phyloP scores from a whole-genome alignment of 2,888 invertebrate species.

The Ametastegia equiseti region DNA sequence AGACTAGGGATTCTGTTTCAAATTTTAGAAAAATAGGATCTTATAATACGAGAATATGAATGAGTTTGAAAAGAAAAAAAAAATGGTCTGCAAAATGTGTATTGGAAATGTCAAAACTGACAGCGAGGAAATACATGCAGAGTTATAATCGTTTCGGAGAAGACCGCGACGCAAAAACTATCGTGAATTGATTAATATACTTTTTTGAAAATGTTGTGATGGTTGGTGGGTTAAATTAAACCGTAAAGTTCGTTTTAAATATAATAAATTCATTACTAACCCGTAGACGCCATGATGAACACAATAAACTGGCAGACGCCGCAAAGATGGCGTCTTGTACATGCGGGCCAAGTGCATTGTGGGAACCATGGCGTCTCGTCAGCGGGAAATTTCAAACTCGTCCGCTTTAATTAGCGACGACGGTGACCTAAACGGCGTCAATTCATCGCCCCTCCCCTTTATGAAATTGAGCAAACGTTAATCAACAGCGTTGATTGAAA shows the following conservation, averaged over 20 bases:
- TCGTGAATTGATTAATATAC: neutral
- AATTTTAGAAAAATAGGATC: too few relatives aligned
- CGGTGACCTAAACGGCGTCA: neutral
- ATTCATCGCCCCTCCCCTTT: too few relatives aligned
- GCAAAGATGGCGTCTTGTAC: slow-evolving; percentile 59
- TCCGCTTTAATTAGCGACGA: neutral
- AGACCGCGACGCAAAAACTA: neutral
- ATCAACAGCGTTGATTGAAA: neutral
- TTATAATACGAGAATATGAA: slow-evolving; percentile 14
- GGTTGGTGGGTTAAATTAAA: slow-evolving; percentile 9
- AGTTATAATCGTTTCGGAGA: neutral
- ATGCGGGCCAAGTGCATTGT: slow-evolving; percentile 20
- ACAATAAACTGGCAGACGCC: slow-evolving; percentile 65
- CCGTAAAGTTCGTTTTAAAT: slow-evolving; percentile 27
- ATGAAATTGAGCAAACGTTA: too few relatives aligned
- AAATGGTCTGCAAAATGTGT: neutral
- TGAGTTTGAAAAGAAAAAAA: neutral
- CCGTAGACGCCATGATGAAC: slow-evolving; percentile 72
- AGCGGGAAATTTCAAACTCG: neutral
- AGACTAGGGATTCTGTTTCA: slow-evolving; percentile 63
- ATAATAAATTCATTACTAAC: slow-evolving; percentile 54
- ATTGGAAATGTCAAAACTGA: slow-evolving; percentile 35
- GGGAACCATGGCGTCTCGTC: neutral
- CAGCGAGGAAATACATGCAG: neutral
- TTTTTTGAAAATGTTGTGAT: neutral